These are phyloP conservation scores for Eleutherodactylus coqui DNA, from an alignment of 2,797 vertebrate species.

Conservation along the genomic window DNA sequence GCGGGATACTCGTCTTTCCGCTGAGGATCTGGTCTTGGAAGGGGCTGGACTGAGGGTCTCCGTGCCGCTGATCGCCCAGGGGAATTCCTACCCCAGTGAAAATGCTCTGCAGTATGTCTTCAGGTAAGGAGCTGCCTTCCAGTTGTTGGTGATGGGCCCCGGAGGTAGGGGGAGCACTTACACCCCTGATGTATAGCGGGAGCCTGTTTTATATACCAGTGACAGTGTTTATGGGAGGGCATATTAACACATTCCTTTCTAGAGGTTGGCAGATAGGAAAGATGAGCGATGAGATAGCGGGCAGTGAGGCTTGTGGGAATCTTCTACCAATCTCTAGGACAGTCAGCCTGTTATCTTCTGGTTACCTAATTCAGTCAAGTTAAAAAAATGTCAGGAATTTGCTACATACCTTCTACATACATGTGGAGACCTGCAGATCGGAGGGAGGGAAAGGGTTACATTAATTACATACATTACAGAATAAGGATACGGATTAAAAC, in stretches of 20 bases:
- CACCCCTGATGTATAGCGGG: not conserved
- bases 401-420: not conserved
- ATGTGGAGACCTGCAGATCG: not conserved
- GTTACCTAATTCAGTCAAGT: not conserved
- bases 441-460: conserved; percentile 35
- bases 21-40: conserved; percentile 93
- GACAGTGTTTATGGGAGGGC: conserved; percentile 32
- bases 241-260: conserved; percentile 47
- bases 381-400: conserved; percentile 29
- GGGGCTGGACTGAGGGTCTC: conserved; percentile 86
- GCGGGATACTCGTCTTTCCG: conserved; percentile 88
- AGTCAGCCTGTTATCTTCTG: conserved; percentile 8
- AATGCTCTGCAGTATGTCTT: conserved; percentile 84
- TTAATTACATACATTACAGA: not conserved
- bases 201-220: conserved; percentile 20
- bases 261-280: not conserved
- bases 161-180: conserved; percentile 2
- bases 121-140: conserved; percentile 78
- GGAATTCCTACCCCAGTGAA: conserved; percentile 92
- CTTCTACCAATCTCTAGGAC: not conserved
- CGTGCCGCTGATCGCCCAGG: conserved; percentile 93
- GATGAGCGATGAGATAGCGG: not conserved
- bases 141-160: not conserved
- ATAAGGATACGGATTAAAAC: not conserved
- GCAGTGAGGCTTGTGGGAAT: not conserved